phyloP scores from a whole-genome alignment of 2,797 vertebrate genomes.

The Gallinago solitaria region DNA sequence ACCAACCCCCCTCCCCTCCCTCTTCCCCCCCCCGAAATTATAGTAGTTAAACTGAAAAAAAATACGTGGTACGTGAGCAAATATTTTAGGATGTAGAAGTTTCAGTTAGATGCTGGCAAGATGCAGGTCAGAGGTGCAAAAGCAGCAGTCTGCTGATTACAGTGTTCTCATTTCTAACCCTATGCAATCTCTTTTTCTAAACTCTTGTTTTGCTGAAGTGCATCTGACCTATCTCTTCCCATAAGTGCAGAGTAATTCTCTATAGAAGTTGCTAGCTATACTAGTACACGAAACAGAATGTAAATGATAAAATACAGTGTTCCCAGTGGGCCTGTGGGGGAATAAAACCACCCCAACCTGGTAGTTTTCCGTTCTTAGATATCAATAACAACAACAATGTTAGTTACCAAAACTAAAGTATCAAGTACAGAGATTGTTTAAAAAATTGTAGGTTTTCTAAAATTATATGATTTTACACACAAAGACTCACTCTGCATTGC shows the following conservation, averaged over 20 bases:
- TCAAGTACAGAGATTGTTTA: not conserved
- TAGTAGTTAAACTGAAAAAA: not conserved
- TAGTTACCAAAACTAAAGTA: not conserved
- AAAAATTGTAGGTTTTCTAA: not conserved
- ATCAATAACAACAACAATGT: not conserved
- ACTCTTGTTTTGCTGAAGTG: not conserved
- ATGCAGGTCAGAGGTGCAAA: not conserved
- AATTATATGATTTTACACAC: not conserved
- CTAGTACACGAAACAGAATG: not conserved
- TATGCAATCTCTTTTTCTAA: not conserved
- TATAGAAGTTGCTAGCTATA: not conserved
- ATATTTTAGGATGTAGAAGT: not conserved
- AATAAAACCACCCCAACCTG: not conserved
- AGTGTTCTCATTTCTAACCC: not conserved
- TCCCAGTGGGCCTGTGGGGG: not conserved
- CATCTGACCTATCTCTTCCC: not conserved
- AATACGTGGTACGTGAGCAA: fast-evolving
- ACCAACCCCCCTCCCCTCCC: too few species aligned
- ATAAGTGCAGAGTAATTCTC: not conserved
- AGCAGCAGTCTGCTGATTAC: not conserved
- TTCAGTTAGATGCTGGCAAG: not conserved
- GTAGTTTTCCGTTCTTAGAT: not conserved
- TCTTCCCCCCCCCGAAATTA: not conserved
- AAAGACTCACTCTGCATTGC: not conserved
- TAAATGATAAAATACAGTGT: not conserved